Evolutionary conservation across 2,113 vertebrate species (phyloP), one percentile per base, ranked within the genome.

Genomic region (Dinomys branickii): DNA sequence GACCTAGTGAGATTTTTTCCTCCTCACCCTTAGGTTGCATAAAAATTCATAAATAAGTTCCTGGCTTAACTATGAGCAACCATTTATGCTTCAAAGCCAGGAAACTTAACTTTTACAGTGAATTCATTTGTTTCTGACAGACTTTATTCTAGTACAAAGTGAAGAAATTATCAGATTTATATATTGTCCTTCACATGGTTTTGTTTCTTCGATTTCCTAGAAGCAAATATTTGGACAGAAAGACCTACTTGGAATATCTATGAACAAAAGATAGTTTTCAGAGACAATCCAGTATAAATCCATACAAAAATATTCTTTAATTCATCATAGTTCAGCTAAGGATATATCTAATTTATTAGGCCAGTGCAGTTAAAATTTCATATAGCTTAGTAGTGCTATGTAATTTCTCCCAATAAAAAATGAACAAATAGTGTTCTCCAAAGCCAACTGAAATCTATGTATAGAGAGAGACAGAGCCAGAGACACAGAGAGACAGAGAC

Each of bases 161-260:
- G 33, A 95, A 78, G 44, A 86, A 89, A 85, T 54, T 0, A 89
- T 89, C 50, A 67, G n/a, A 94, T 89, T 33, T 92, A n/a, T 26
- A 54, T 94, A 78, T 50, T 90, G 35, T 92, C 71, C 41, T 85
- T 78, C 73, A 65, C 20, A 87, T 83, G 38, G 30, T 82, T 96
- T 83, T 94, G 19, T 78, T 94, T 17, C 50, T n/a, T 14, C n/a
- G 71, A 50, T 95, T 95, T 71, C 44, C 33, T 86, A 56, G 85
- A 22, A 92, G 41, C 52, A 89, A 96, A 86, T 95, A 90, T 94
- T 97, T 92, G 88, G 59, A 83, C 44, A 93, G 73, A 95, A 91
- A 94, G 56, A 82, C 22, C 20, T 80, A 88, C 56, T 78, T 94
- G 63, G 58, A 86, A 75, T 86, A 88, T 85, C 22, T 85, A 19